Evolutionary conservation across 1,140 invertebrate genomes (phyloP).

Genomic region (Drosophila erecta): DNA sequence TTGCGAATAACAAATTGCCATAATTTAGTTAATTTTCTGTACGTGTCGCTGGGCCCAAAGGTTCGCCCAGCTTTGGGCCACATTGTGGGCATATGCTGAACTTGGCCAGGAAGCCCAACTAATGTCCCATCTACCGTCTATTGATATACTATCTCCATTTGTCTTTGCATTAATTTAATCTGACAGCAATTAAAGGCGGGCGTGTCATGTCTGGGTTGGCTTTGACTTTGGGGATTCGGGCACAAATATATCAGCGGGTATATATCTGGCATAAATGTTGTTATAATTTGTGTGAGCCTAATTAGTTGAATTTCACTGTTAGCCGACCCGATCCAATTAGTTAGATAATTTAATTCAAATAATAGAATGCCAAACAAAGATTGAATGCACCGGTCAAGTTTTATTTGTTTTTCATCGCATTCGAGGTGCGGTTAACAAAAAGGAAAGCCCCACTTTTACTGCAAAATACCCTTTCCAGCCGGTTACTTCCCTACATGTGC

Average conservation of each 20-base stretch:
- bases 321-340: constrained; percentile 61
- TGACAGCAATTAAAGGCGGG: constrained; percentile 52
- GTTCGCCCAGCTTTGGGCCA: constrained; percentile 22
- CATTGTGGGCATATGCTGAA: background rate
- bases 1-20: constrained; percentile 47
- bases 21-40: constrained; percentile 68
- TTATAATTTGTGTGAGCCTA: constrained; percentile 60
- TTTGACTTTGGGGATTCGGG: constrained; percentile 18
- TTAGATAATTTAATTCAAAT: constrained; percentile 60
- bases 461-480: background rate
- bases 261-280: constrained; percentile 47
- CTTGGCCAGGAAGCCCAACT: background rate
- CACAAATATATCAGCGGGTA: constrained; percentile 6
- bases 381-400: constrained; percentile 16
- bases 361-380: constrained; percentile 34
- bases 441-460: constrained; percentile 1
- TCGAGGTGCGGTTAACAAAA: constrained; percentile 6
- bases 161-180: constrained; percentile 65
- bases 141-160: constrained; percentile 60
- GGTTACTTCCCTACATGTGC: background rate
- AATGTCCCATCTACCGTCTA: constrained; percentile 24
- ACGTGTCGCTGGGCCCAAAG: constrained; percentile 46
- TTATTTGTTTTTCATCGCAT: constrained; percentile 29
- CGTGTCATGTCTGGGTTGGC: constrained; percentile 18
- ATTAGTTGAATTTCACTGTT: constrained; percentile 53